These are phyloP conservation scores for Mizuhopecten yessoensis DNA, from an alignment of 1,140 invertebrate genomes.

Conservation along the genomic window DNA sequence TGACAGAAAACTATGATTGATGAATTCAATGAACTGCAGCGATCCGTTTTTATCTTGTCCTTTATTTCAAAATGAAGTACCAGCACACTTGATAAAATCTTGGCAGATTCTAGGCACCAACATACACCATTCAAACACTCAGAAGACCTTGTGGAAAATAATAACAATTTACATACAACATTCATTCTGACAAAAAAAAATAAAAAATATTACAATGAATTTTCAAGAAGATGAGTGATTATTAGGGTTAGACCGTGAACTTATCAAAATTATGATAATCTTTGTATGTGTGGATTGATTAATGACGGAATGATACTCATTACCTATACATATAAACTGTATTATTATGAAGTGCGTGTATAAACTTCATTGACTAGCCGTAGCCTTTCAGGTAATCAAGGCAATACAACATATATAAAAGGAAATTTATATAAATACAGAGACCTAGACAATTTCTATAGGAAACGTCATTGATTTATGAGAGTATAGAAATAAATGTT, in stretches of 20 bases:
- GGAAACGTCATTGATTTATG: background rate
- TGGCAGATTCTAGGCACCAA: background rate
- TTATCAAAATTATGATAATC: background rate
- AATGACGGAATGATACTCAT: background rate
- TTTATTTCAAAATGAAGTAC: background rate
- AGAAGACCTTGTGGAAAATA: constrained; percentile 18
- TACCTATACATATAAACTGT: background rate
- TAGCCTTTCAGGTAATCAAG: background rate
- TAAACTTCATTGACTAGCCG: background rate
- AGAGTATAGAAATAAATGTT: background rate
- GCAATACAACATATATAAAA: background rate
- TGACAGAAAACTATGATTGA: background rate
- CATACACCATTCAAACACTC: background rate
- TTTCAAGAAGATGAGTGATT: constrained; percentile 34
- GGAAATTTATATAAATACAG: constrained; percentile 36
- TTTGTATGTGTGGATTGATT: constrained; percentile 10
- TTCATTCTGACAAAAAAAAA: constrained; percentile 13
- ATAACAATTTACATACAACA: constrained; percentile 1
- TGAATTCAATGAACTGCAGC: background rate
- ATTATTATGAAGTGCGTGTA: background rate
- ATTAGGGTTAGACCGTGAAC: background rate
- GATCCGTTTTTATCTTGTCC: background rate
- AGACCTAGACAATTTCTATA: constrained; percentile 19
- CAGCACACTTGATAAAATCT: background rate
- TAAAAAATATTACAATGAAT: constrained; percentile 1